phyloP scores from a whole-genome alignment of 2,888 invertebrate species.

The Sericinus montela region DNA sequence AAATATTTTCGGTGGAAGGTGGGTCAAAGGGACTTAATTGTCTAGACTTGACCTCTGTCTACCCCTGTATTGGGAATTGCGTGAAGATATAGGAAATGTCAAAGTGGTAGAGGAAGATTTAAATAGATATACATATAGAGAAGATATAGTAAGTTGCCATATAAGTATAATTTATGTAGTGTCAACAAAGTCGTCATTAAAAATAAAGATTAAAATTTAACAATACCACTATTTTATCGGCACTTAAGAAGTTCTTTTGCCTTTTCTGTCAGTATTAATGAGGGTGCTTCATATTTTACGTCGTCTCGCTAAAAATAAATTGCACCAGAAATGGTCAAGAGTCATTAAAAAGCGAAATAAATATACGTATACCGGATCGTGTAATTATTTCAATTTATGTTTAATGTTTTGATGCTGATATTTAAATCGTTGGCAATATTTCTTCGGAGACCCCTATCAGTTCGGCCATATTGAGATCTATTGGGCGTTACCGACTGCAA shows the following conservation, averaged over 20 bases:
- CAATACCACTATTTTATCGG: constrained; percentile 3
- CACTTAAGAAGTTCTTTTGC: background rate
- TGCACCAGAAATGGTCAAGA: constrained; percentile 19
- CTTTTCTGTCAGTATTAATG: constrained; percentile 12
- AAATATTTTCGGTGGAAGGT: no score
- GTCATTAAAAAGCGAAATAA: constrained; percentile 21
- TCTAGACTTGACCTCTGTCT: no score
- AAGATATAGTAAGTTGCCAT: no score
- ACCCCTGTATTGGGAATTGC: no score
- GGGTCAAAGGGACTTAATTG: no score
- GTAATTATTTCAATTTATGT: constrained; percentile 25
- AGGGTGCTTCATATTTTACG: constrained; percentile 12
- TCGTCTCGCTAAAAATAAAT: constrained; percentile 9
- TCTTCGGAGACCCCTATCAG: constrained; percentile 41
- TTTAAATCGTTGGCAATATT: constrained; percentile 28
- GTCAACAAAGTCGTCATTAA: background rate
- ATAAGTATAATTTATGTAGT: no score
- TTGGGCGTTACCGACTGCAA: constrained; percentile 52
- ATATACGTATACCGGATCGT: constrained; percentile 14
- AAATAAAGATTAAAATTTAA: constrained; percentile 9
- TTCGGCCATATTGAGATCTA: constrained; percentile 55
- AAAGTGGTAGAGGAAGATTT: no score
- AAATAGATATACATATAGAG: no score
- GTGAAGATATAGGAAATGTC: no score
- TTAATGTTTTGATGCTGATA: constrained; percentile 19